These are phyloP conservation scores for Hydrocynus forskahlii DNA, from an alignment of 2,797 vertebrate genomes.

Conservation along the genomic window DNA sequence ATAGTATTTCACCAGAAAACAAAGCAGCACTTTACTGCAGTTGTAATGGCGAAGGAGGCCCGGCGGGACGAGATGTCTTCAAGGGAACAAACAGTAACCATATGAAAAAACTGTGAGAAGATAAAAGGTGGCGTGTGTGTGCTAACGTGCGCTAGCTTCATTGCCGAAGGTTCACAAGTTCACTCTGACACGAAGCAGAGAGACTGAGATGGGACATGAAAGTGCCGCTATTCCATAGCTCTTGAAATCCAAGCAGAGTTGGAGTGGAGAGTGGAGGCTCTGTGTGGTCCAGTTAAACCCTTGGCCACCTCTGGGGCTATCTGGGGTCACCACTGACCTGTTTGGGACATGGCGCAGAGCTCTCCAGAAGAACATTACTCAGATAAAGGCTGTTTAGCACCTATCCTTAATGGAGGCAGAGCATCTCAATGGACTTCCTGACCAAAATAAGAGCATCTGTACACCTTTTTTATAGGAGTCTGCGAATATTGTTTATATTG, in stretches of 20 bases:
- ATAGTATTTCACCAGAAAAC: conserved; percentile 20
- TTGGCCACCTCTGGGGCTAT: conserved; percentile 31
- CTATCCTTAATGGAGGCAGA: conserved; percentile 33
- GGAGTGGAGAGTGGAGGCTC: neutral
- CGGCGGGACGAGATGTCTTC: neutral
- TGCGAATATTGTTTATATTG: neutral
- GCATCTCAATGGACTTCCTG: conserved; percentile 17
- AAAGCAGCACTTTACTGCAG: neutral
- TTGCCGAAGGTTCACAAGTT: conserved; percentile 24
- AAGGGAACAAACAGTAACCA: neutral
- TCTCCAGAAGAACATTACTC: conserved; percentile 21
- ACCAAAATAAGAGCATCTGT: conserved; percentile 19
- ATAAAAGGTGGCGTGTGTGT: neutral
- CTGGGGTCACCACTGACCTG: conserved; percentile 30
- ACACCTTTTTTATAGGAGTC: neutral
- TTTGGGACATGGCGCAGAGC: conserved; percentile 34
- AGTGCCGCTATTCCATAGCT: neutral
- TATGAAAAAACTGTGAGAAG: neutral
- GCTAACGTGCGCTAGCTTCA: neutral
- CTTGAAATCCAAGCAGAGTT: neutral
- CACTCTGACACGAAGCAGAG: conserved; percentile 18
- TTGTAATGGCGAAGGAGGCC: neutral
- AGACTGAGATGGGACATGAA: neutral
- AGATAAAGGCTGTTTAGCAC: conserved; percentile 21
- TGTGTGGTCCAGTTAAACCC: conserved; percentile 37